Conservation (phyloP, 64 coral and sea anemone species). For the Stichodactyla mertensii region DNA sequence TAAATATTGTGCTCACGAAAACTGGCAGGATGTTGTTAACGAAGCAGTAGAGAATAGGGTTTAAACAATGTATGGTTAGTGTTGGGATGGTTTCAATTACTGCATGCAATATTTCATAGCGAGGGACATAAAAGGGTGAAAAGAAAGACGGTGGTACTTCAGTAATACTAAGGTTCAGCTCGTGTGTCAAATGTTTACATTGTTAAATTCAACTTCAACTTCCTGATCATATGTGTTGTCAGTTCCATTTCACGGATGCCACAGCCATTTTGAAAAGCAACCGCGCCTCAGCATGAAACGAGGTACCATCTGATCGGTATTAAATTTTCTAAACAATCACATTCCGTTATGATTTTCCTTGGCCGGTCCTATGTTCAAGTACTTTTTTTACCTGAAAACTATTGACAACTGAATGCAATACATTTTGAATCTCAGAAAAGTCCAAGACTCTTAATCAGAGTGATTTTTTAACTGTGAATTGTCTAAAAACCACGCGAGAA, state of each 20-base stretch:
- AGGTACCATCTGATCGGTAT: background rate
- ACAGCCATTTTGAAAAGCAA: no score
- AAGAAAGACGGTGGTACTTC: background rate
- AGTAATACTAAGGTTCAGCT: background rate
- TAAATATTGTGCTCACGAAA: background rate
- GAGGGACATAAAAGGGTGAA: background rate
- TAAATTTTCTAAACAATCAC: no score
- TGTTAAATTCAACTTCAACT: background rate
- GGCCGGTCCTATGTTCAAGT: no score
- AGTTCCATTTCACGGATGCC: no score
- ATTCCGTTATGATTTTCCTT: no score
- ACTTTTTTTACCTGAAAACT: no score
- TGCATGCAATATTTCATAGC: conserved; percentile 1
- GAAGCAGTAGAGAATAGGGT: conserved; percentile 1
- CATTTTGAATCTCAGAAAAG: no score
- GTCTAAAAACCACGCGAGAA: no score
- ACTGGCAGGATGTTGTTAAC: background rate
- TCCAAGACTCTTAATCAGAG: no score
- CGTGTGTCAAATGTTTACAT: background rate
- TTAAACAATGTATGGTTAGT: background rate
- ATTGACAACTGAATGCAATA: no score
- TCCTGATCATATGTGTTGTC: no score
- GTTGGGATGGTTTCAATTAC: background rate
- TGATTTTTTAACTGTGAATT: no score
- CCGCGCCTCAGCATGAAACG: background rate